Conservation (phyloP, 1,140 invertebrate genomes). For the Hylyphantes graminicola region DNA sequence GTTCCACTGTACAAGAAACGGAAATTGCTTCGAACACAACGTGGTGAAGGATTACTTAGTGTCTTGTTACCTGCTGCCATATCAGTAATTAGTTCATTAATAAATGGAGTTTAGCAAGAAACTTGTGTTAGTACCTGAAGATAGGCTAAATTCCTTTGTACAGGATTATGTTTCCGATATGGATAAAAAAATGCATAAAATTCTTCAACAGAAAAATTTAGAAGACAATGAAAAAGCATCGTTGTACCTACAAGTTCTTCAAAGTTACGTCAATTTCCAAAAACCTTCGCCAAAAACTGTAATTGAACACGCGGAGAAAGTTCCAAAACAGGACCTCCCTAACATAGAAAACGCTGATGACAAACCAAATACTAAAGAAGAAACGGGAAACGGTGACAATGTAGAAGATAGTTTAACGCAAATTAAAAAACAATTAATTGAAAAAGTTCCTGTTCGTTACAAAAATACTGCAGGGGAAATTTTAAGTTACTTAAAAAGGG, state of each 20-base stretch:
- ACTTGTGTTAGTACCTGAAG: conserved; percentile 5
- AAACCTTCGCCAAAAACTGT: no score
- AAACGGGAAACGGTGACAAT: background rate
- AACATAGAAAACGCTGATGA: no score
- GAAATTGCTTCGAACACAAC: no score
- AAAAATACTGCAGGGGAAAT: background rate
- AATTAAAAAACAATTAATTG: background rate
- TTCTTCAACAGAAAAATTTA: background rate
- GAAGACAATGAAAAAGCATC: background rate
- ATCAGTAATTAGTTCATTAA: background rate
- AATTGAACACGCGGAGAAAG: no score
- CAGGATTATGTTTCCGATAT: no score
- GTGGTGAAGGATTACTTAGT: no score
- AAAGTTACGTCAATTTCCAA: conserved; percentile 5
- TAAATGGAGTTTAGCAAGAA: conserved; percentile 22
- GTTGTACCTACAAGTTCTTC: conserved; percentile 2
- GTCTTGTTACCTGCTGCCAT: conserved; percentile 6
- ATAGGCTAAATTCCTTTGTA: background rate
- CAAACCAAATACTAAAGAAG: background rate
- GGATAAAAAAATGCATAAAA: background rate
- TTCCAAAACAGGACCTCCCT: no score
- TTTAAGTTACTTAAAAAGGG: background rate
- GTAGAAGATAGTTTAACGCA: background rate
- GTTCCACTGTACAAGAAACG: no score
- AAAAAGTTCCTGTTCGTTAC: background rate